Percentiles rank a stretch among this genome's conserved stretches.
phyloP scores from a whole-genome alignment of 2,113 vertebrate genomes.

The Eulemur macaco region DNA sequence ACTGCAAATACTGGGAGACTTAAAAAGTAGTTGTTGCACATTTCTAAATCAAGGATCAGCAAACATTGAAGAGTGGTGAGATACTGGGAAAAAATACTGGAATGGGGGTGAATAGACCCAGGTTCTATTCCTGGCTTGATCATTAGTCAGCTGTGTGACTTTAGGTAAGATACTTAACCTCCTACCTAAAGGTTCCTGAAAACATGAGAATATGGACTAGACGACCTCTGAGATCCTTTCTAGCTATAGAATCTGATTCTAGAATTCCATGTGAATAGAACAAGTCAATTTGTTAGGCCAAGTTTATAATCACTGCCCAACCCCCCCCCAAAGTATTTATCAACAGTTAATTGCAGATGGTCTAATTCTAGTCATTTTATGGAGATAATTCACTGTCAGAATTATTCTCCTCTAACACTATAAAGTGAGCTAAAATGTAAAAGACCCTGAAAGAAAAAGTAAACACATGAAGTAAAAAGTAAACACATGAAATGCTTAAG shows the following conservation, averaged over 20 bases:
- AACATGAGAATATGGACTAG: background rate
- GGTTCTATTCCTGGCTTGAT: background rate
- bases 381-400: conserved; percentile 4
- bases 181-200: background rate
- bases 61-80: background rate
- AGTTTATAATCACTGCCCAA: background rate
- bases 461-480: conserved; percentile 12
- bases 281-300: background rate
- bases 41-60: background rate
- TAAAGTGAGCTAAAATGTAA: conserved; percentile 49
- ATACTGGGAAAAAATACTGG: background rate
- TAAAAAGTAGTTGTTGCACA: background rate
- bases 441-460: conserved; percentile 27
- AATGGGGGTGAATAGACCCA: background rate
- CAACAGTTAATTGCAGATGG: conserved; percentile 48
- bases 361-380: background rate
- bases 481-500: conserved; percentile 25
- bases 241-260: background rate
- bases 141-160: background rate
- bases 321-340: background rate
- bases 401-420: background rate
- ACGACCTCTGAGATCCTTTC: background rate
- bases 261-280: background rate
- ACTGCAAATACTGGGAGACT: background rate
- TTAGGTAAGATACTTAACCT: background rate